Conservation (phyloP, 2,113 vertebrate genomes). For the Strix uralensis region DNA sequence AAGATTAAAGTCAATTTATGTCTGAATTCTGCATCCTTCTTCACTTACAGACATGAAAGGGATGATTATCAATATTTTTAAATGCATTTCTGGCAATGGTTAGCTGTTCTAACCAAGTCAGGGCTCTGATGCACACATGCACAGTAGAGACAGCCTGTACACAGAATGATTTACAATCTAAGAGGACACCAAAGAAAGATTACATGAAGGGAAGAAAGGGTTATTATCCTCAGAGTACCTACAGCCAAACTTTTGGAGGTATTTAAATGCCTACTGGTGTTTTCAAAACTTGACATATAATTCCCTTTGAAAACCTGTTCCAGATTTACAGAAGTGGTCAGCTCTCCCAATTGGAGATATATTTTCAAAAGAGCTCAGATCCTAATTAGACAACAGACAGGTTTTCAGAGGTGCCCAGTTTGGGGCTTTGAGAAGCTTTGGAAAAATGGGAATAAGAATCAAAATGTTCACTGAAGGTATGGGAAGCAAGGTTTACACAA, state of each 20-base stretch:
- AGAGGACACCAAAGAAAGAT: neutral
- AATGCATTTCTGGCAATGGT: neutral
- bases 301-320: constrained; percentile 24
- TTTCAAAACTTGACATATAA: constrained; percentile 7
- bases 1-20: neutral
- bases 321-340: constrained; percentile 9
- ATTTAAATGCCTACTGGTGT: neutral
- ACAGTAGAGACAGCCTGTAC: neutral
- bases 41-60: neutral
- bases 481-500: neutral
- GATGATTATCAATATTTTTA: neutral
- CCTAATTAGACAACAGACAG: neutral
- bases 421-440: neutral
- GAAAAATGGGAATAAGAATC: neutral
- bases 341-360: neutral
- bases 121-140: neutral
- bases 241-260: neutral
- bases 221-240: neutral
- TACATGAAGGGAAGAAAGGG: neutral
- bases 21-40: neutral
- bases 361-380: neutral
- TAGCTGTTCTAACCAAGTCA: neutral
- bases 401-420: neutral
- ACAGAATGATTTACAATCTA: neutral
- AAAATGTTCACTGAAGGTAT: neutral